Base-by-base conservation (phyloP, 35 echinoderm and acorn worm genomes). In the Lytechinus variegatus region DNA sequence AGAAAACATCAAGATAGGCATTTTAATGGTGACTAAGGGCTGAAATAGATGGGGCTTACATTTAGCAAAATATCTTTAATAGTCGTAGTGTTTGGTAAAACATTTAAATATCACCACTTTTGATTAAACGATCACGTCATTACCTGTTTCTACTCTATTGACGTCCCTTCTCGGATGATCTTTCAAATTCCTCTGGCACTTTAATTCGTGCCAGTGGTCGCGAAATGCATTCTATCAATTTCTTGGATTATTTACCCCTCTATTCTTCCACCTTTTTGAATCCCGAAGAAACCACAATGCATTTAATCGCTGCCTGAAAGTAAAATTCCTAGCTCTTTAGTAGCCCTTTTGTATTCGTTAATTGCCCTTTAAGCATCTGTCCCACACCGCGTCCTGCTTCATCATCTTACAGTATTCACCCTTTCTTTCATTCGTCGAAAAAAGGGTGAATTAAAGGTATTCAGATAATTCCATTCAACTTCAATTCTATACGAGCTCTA, bases 371-470 rank as follows among this genome's bases (percentile, higher is more conserved):
- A 79, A 24, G 66, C 66, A 79, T 79, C 13, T 79, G 66, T 24
- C 66, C 66, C 66, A 79, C 66, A 24, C 66, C 66, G 66, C 19
- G 66, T 79, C 66, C 66, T 79, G 66, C 16, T 19, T 6, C 66
- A 79, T 6, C 66, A 24, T 24, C 66, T 79, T 24, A 79, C 66
- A 16, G 19, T 24, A 16, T 16, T 24, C 8, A 16, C 19, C n/a
- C 66, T 79, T 79, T 79, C 66, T 79, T 79, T 79, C 66, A 24
- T 79, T 79, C 66, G 66, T 79, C 66, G 66, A 79, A 79, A 60
- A 44, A 79, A n/a, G 21, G 66, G 19, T 79, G 66, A 79, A 79
- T 79, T 79, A 79, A 79, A 79, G n/a, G 66, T 79, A 79, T 79
- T 79, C 66, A 79, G 66, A 21, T 79, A 24, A 79, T 79, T 79